These are phyloP conservation scores for Micropoecilia bifurca DNA, from an alignment of 2,797 vertebrate genomes.

Conservation along the genomic window DNA sequence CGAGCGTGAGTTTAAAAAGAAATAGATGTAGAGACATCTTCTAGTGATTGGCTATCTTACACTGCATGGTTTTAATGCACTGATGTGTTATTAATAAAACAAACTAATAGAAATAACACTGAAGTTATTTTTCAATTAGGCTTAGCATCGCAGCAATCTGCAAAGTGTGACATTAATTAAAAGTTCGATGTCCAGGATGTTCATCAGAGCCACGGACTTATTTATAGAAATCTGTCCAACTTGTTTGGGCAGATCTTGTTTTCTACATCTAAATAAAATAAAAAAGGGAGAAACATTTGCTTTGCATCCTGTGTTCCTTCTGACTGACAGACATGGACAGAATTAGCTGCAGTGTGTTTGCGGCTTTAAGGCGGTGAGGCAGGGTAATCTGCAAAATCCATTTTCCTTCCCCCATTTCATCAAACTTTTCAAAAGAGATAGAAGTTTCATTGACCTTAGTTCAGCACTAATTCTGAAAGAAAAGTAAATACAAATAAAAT, in stretches of 20 bases:
- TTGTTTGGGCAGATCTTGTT: constrained; percentile 69
- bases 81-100: constrained; percentile 87
- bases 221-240: constrained; percentile 82
- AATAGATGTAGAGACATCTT: constrained; percentile 69
- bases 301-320: constrained; percentile 31
- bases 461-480: constrained; percentile 80
- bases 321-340: constrained; percentile 69
- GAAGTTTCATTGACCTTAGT: constrained; percentile 86
- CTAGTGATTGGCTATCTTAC: constrained; percentile 75
- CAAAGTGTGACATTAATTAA: constrained; percentile 87
- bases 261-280: constrained; percentile 71
- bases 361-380: neutral
- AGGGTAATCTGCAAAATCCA: neutral
- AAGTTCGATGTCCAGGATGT: constrained; percentile 82
- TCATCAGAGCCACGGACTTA: constrained; percentile 82
- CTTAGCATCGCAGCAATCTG: constrained; percentile 79
- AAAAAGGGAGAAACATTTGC: constrained; percentile 46
- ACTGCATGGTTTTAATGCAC: constrained; percentile 82
- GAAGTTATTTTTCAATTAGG: constrained; percentile 87
- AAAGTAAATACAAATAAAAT: constrained; percentile 81
- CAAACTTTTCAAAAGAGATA: constrained; percentile 78
- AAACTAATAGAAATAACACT: constrained; percentile 88
- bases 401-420: constrained; percentile 63
- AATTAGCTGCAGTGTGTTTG: constrained; percentile 7
- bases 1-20: constrained; percentile 30